These are phyloP conservation scores for Lacerta bilineata DNA, from an alignment of 2,797 vertebrate genomes.

Conservation along the genomic window DNA sequence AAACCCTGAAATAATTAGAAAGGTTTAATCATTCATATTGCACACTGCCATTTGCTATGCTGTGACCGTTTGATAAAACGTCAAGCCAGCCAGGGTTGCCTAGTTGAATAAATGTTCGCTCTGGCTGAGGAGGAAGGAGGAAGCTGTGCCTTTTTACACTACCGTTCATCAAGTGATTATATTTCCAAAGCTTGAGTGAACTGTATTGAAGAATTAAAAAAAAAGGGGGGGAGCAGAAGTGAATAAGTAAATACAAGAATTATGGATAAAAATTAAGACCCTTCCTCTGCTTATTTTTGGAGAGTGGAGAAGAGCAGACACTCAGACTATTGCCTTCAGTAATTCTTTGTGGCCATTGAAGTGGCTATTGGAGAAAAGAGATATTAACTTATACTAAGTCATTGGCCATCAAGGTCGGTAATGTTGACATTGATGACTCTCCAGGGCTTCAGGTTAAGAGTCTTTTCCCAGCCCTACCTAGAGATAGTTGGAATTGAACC, in stretches of 20 bases:
- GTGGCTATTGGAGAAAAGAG: constrained; percentile 45
- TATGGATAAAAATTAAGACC: constrained; percentile 51
- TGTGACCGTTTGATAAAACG: constrained; percentile 67
- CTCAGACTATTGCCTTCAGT: constrained; percentile 46
- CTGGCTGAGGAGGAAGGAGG: constrained; percentile 67
- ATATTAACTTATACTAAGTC: too few species aligned
- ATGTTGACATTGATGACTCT: too few species aligned
- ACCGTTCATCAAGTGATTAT: constrained; percentile 70
- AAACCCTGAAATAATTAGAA: constrained; percentile 72
- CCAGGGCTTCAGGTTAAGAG: too few species aligned
- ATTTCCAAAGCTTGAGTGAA: constrained; percentile 72
- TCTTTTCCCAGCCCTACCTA: too few species aligned
- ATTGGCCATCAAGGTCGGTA: too few species aligned
- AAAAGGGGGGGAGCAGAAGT: constrained; percentile 58
- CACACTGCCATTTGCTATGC: constrained; percentile 63
- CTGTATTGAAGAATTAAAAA: constrained; percentile 74
- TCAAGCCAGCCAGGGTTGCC: constrained; percentile 66
- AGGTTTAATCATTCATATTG: constrained; percentile 70
- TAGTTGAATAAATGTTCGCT: constrained; percentile 75
- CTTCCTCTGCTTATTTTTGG: constrained; percentile 52
- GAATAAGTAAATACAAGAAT: constrained; percentile 73
- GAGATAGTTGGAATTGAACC: too few species aligned
- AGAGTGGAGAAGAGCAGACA: constrained; percentile 57
- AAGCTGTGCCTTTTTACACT: constrained; percentile 67
- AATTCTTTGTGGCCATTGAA: constrained; percentile 66